Base-by-base conservation (phyloP, 2,113 vertebrate genomes). In the Rhinichthys klamathensis region DNA sequence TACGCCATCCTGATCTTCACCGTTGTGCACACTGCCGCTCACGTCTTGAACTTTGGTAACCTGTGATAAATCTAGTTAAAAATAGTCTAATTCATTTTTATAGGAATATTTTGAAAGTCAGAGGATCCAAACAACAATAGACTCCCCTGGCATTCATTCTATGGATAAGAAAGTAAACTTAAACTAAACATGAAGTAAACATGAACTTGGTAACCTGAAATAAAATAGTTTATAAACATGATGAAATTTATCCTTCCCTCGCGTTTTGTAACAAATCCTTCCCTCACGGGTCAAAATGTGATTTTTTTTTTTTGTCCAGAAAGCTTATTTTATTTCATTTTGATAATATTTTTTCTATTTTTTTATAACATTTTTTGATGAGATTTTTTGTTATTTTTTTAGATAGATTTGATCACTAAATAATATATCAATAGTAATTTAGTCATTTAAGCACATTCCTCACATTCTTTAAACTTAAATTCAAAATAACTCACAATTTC, bases 31-130 rank as follows among this genome's bases (percentile, higher is more conserved):
- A 95, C 94, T 0, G 81, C 69, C 0, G 95, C 96, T 0, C 97
- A 98, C 56, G 0, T 96, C 69, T 86, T 92, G 72, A 97, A 96
- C 91, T 96, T 96, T 6, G 94, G 97, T 70, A 70, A 70, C 35
- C 9, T 70, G 32, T 21, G 1, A 23, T 69, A 38, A 56, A 38
- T 35, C 16, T 16, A 3, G 25, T 30, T 30, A 30, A 32, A 65
- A 61, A 65, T 32, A 16, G 27, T 65, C 15, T 4, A 32, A 67
- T 65, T 16, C 2, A 9, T 3, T 35, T 35, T 67, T 72, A 6
- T 1, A 70, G 18, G 32, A 6, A 18, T 4, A 69, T 10, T 69
- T 69, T 18, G 8, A 12, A 70, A 41, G 10, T 23, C 10, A 41
- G 30, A 10, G 6, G 30, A 15, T 41, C 21, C 9, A 72, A 41